phyloP scores from a whole-genome alignment of 1,140 invertebrate species.

The Odontomachus brunneus region DNA sequence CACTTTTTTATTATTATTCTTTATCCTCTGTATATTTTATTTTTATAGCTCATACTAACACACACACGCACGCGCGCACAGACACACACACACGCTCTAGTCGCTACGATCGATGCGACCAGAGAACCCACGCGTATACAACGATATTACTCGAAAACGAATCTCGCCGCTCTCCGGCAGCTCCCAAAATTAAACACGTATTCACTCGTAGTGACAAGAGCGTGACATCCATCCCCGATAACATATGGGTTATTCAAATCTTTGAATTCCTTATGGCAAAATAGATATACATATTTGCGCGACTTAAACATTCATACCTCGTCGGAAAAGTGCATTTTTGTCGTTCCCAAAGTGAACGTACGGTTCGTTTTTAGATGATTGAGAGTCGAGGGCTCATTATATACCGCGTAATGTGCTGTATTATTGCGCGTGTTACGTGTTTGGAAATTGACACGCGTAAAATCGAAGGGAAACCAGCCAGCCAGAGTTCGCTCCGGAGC shows the following conservation, averaged over 20 bases:
- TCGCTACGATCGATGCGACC: conserved; percentile 2
- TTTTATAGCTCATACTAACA: conserved; percentile 16
- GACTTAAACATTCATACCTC: no score
- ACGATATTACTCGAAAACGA: conserved; percentile 22
- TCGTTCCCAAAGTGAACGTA: no score
- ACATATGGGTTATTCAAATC: conserved; percentile 17
- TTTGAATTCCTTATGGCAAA: neutral
- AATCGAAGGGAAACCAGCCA: no score
- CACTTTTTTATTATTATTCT: neutral
- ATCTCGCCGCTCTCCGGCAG: conserved; percentile 16
- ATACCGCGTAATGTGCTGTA: no score
- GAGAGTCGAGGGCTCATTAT: no score
- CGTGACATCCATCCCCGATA: neutral
- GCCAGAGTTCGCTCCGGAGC: no score
- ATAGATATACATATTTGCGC: neutral
- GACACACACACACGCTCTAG: neutral
- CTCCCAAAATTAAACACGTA: conserved; percentile 26
- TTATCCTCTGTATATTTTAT: neutral
- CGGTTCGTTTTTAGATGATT: no score
- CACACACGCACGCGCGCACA: no score
- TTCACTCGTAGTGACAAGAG: conserved; percentile 5
- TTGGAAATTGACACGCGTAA: no score
- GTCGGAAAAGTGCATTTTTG: no score
- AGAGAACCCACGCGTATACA: neutral
- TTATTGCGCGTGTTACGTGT: no score